These are phyloP conservation scores for Yponomeuta sedellus DNA, from an alignment of 2,888 invertebrate species.

Conservation along the genomic window DNA sequence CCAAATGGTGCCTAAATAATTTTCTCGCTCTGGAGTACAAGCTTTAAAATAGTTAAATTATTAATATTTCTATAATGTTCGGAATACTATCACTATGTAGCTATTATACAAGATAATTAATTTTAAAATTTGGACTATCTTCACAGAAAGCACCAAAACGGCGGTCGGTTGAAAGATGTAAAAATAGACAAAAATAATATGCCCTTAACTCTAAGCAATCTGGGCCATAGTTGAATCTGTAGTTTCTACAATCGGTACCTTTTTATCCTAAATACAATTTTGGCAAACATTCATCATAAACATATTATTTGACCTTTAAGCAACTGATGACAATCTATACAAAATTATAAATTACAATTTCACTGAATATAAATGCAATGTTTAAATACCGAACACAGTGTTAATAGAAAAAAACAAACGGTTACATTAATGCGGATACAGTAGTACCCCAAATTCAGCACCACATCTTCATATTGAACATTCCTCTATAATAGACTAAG, in stretches of 20 bases:
- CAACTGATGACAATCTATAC: background rate
- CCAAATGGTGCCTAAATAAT: background rate
- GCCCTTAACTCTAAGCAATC: background rate
- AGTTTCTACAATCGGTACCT: constrained; percentile 1
- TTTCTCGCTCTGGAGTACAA: background rate
- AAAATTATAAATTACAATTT: background rate
- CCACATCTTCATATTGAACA: background rate
- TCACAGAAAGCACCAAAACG: constrained; percentile 56
- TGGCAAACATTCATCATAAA: background rate
- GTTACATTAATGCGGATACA: background rate
- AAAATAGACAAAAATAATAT: constrained; percentile 2
- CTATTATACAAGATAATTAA: constrained; percentile 9
- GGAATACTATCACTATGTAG: constrained; percentile 11
- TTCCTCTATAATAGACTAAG: background rate
- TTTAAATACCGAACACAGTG: background rate
- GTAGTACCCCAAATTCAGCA: background rate
- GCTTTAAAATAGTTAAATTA: constrained; percentile 6
- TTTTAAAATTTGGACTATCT: constrained; percentile 35
- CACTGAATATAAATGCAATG: constrained; percentile 1
- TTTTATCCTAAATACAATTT: background rate
- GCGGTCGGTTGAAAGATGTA: constrained; percentile 35
- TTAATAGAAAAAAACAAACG: background rate
- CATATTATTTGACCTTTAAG: background rate
- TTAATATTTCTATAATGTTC: constrained; percentile 4
- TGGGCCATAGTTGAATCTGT: background rate